Base-by-base conservation (phyloP, 1,140 invertebrate genomes). In the Steinernema khuongi region DNA sequence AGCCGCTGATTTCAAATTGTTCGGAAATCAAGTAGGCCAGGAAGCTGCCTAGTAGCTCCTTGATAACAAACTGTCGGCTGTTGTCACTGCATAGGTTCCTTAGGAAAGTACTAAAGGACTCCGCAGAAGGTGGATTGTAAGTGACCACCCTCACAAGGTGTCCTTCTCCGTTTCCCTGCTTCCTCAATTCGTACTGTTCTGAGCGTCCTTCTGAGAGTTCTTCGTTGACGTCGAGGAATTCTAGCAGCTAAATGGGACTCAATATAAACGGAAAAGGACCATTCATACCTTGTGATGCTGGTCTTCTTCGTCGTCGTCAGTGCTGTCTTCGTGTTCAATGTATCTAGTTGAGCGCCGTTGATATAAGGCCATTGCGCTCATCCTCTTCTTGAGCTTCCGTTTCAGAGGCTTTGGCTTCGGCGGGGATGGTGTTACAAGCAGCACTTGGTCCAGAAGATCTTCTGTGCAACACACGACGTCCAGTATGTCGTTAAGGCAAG, bases 401-500 rank as follows among this genome's bases (percentile, higher is more conserved):
- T 4, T 67, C 31, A 17, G 19, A 18, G 4, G 30, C 30, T 32
- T 28, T 28, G 22, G 29, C 69, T 70, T 43, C 14, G 29, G 69
- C 69, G 17, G 71, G 41, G 2, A 50, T 66, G 32, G 33, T 31
- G 17, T 66, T 67, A 18, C 72, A 17, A 7, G 32, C 19, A 28
- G 28, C 7, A 2, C 66, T 31, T 1, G 32, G 31, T 29, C 31
- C 50, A 22, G 26, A 41, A 26, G 50, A 30, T 17, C 66, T 41
- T 1, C 67, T 19, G 22, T 32, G 26, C 17, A 73, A 11, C 1
- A 31, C 17, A n/a, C 31, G 17, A 1, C 26, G 28, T 26, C 68
- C 66, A 17, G 30, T 36, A n/a, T 18, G 43, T 68, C 36, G 33
- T 26, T 73, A 31, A 26, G 41, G 33, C 33, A 73, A 33, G 36